Conservation (phyloP, 2,888 invertebrate genomes). For the Alentia gelatinosa region DNA sequence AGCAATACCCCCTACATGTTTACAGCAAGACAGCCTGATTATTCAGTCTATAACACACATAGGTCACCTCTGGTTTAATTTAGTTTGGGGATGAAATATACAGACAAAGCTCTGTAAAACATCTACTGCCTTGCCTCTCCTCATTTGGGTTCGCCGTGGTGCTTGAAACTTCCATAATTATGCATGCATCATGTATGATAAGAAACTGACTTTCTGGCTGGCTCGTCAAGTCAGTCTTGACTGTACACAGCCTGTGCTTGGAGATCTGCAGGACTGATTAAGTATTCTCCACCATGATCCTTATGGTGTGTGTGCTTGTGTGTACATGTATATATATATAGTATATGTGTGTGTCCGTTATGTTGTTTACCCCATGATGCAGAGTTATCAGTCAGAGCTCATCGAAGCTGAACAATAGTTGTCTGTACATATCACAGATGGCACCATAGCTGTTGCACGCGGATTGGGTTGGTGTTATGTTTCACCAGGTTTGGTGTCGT, state of each 20-base stretch:
- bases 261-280: slow-evolving; percentile 28
- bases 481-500: background rate
- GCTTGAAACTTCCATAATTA: too few species aligned
- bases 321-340: too few species aligned
- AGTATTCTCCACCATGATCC: background rate
- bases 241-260: background rate
- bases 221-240: background rate
- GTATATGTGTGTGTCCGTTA: background rate
- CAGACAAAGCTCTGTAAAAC: too few species aligned
- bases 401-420: background rate
- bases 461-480: slow-evolving; percentile 24
- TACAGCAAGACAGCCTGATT: too few species aligned
- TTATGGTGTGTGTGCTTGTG: background rate
- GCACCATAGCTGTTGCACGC: background rate
- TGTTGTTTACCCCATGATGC: background rate
- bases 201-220: background rate
- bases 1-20: too few species aligned
- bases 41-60: too few species aligned
- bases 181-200: too few species aligned
- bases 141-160: too few species aligned
- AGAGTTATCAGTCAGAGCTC: background rate
- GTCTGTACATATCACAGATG: slow-evolving; percentile 51
- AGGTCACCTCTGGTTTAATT: too few species aligned
- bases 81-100: too few species aligned
- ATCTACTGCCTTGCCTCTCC: too few species aligned